phyloP scores from a whole-genome alignment of 2,797 vertebrate species.

The Enoplosus armatus region DNA sequence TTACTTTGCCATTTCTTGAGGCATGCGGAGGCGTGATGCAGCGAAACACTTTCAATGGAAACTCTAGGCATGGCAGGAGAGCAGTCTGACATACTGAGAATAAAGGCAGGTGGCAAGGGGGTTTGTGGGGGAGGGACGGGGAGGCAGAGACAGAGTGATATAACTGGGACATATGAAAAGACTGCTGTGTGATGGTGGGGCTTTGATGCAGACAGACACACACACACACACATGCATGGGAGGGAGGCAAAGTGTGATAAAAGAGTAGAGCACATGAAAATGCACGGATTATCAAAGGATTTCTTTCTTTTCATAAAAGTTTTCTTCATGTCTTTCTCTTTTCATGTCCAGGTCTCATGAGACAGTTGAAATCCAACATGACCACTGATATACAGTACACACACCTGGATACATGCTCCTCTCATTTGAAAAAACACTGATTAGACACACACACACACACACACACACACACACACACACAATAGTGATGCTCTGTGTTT shows the following conservation, averaged over 20 bases:
- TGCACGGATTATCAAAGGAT: slow-evolving; percentile 50
- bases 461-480: background rate
- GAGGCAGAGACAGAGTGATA: slow-evolving; percentile 65
- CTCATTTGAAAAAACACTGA: background rate
- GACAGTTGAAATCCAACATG: slow-evolving; percentile 37
- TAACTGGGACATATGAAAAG: slow-evolving; percentile 70
- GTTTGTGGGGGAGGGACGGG: slow-evolving; percentile 28
- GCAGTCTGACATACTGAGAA: slow-evolving; percentile 53
- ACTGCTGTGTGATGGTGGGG: slow-evolving; percentile 45
- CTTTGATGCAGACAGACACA: slow-evolving; percentile 48
- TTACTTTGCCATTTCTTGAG: slow-evolving; percentile 46
- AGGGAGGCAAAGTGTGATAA: slow-evolving; percentile 36
- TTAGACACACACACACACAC: background rate
- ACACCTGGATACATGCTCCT: background rate
- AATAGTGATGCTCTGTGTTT: background rate
- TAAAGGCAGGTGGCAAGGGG: slow-evolving; percentile 60
- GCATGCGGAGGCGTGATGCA: slow-evolving; percentile 60
- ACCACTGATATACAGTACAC: slow-evolving; percentile 10
- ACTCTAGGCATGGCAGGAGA: slow-evolving; percentile 39
- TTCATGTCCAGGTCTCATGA: slow-evolving; percentile 45
- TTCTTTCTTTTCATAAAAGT: slow-evolving; percentile 34
- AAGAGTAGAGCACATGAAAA: slow-evolving; percentile 49
- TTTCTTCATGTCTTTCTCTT: slow-evolving; percentile 27
- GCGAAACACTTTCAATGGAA: slow-evolving; percentile 58
- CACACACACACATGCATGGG: background rate